phyloP scores from a whole-genome alignment of 1,140 invertebrate genomes.

The Orchestia grillus region DNA sequence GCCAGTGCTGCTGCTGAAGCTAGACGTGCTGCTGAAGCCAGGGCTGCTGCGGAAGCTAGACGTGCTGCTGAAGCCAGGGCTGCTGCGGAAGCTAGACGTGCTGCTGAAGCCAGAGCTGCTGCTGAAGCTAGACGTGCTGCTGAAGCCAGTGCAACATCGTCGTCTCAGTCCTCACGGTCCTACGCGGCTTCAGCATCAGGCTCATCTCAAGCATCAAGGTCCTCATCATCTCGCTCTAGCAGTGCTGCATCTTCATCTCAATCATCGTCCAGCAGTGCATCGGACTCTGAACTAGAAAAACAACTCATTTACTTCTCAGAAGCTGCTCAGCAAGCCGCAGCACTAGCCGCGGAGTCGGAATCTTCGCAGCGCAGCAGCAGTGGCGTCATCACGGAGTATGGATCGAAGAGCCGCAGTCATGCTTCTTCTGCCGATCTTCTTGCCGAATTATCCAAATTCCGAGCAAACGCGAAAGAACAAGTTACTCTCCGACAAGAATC shows the following conservation, averaged over 20 bases:
- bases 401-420: slow-evolving; percentile 15
- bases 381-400: slow-evolving; percentile 36
- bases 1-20: slow-evolving; percentile 14
- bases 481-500: slow-evolving; percentile 29
- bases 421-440: slow-evolving; percentile 53
- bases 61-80: slow-evolving; percentile 33
- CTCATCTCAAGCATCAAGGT: slow-evolving; percentile 26
- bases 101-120: slow-evolving; percentile 52
- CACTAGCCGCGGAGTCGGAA: slow-evolving; percentile 9
- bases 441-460: slow-evolving; percentile 48
- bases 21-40: slow-evolving; percentile 40
- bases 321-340: background rate
- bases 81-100: slow-evolving; percentile 37
- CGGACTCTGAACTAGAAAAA: slow-evolving; percentile 8
- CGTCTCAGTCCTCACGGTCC: slow-evolving; percentile 18
- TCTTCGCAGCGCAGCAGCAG: background rate
- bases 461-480: slow-evolving; percentile 51
- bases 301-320: slow-evolving; percentile 28
- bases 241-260: slow-evolving; percentile 1
- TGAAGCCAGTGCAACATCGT: background rate
- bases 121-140: slow-evolving; percentile 21
- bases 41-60: slow-evolving; percentile 22
- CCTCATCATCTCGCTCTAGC: slow-evolving; percentile 1
- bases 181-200: background rate
- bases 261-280: background rate